A percentile compares a stretch with the other conserved stretches of the same genome.
Evolutionary conservation across 2,888 invertebrate genomes (phyloP).

Genomic region (Stenodema calcarata): DNA sequence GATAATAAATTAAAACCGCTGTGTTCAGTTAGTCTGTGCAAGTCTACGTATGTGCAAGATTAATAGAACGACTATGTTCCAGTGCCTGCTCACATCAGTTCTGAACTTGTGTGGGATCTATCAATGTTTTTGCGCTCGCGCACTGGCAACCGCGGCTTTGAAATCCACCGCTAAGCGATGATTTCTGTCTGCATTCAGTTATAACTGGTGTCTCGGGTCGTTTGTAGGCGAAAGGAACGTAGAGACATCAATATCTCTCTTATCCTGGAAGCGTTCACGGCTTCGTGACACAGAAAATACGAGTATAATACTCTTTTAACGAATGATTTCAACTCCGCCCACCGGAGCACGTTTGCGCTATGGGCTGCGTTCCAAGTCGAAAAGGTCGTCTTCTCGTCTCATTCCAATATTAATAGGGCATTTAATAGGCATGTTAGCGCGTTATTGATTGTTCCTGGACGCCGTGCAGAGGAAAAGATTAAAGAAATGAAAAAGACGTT

Average conservation of each 20-base stretch:
- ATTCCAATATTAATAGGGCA: slow-evolving; percentile 22
- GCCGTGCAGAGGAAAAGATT: neutral
- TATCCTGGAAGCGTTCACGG: neutral
- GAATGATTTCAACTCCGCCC: neutral
- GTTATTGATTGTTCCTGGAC: slow-evolving; percentile 15
- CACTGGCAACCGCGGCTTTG: no score
- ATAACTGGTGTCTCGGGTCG: neutral
- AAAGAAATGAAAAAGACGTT: slow-evolving; percentile 18
- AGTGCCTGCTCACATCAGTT: no score
- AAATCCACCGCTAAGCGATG: no score
- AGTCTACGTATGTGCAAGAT: no score
- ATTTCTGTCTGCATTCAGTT: neutral
- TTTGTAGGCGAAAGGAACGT: neutral
- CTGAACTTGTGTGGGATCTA: no score
- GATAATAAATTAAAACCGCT: no score
- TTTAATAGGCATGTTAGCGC: slow-evolving; percentile 22
- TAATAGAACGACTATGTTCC: no score
- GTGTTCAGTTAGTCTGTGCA: no score
- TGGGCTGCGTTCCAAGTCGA: slow-evolving; percentile 9
- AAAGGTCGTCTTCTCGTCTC: neutral
- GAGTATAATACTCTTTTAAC: slow-evolving; percentile 2
- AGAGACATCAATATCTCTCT: neutral
- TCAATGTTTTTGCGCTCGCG: no score
- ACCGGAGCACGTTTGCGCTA: neutral
- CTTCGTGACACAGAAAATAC: neutral